Percentiles rank a stretch among this genome's conserved stretches.
These are phyloP conservation scores for Clivina fossor DNA, from an alignment of 2,888 invertebrate species.

Conservation along the genomic window DNA sequence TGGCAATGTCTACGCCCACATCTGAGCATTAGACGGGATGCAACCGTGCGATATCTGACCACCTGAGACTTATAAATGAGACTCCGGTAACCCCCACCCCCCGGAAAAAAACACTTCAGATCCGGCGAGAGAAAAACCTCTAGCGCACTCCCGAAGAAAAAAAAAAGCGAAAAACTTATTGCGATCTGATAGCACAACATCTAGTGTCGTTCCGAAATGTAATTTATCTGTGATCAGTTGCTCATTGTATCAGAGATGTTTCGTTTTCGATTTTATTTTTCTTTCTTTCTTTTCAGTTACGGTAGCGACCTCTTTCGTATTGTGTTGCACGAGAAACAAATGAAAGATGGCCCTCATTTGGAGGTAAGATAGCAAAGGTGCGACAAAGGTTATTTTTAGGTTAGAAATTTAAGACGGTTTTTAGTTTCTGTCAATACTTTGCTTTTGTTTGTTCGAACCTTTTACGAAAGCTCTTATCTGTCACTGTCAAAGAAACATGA, in stretches of 20 bases:
- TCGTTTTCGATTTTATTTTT: background rate
- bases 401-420: too few relatives aligned
- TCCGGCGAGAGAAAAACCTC: constrained; percentile 14
- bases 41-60: constrained; percentile 32
- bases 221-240: constrained; percentile 27
- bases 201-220: constrained; percentile 16
- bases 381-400: too few relatives aligned
- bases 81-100: too few relatives aligned
- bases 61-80: constrained; percentile 37
- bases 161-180: constrained; percentile 28
- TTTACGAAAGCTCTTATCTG: too few relatives aligned
- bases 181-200: constrained; percentile 23
- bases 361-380: too few relatives aligned
- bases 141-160: constrained; percentile 11
- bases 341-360: too few relatives aligned
- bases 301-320: too few relatives aligned
- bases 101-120: constrained; percentile 18
- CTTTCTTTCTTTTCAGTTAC: too few relatives aligned
- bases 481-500: too few relatives aligned
- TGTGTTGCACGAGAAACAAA: too few relatives aligned
- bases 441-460: too few relatives aligned
- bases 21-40: background rate
- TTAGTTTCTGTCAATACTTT: too few relatives aligned
- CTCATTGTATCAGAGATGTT: constrained; percentile 6
- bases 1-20: background rate